Evolutionary conservation across 1,140 invertebrate genomes (phyloP).

Genomic region (Anoplolepis gracilipes): DNA sequence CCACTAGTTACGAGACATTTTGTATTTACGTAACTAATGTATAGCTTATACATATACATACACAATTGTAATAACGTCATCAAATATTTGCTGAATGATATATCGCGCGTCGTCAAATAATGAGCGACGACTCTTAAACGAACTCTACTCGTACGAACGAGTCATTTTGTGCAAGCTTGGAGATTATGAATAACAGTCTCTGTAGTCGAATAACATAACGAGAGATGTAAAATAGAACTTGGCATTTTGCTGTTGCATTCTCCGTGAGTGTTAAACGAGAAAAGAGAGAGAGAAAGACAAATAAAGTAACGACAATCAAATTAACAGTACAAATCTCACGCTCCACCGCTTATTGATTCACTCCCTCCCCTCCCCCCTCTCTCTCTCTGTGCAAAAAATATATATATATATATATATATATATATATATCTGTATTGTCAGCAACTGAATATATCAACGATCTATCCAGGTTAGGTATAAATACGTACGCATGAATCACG

Average conservation of each 20-base stretch:
- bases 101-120: conserved; percentile 36
- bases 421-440: background rate
- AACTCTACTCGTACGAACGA: background rate
- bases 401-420: background rate
- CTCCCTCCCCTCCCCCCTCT: no score
- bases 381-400: no score
- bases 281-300: conserved; percentile 38
- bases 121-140: background rate
- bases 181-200: conserved; percentile 16
- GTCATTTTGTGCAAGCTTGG: background rate
- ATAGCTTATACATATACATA: background rate
- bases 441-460: conserved; percentile 5
- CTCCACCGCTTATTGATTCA: conserved; percentile 28
- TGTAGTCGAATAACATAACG: background rate
- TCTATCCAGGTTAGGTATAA: conserved; percentile 29
- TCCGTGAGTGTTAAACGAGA: background rate
- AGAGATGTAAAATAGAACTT: background rate
- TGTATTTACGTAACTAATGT: conserved; percentile 39
- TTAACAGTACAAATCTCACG: conserved; percentile 54
- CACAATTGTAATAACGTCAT: conserved; percentile 35
- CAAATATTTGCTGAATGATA: conserved; percentile 46
- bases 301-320: conserved; percentile 57
- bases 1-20: no score
- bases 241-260: background rate
- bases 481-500: conserved; percentile 53